phyloP scores from a whole-genome alignment of 1,140 invertebrate species.

The Drosophila asahinai region DNA sequence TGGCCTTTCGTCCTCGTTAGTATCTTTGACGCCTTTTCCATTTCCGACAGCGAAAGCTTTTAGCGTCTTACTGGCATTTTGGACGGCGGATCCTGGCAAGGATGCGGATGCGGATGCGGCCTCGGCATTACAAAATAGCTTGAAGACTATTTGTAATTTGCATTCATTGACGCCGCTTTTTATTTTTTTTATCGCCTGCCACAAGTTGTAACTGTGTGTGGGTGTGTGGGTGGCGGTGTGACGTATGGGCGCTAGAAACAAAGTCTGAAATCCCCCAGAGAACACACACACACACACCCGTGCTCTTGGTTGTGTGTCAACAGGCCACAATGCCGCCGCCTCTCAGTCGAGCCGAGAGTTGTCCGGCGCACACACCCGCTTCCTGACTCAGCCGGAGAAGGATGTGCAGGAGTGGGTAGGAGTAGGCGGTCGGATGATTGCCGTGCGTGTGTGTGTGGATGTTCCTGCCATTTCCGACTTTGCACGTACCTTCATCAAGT shows the following conservation, averaged over 20 bases:
- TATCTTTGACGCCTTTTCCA: conserved; percentile 46
- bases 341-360: conserved; percentile 47
- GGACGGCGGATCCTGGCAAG: conserved; percentile 22
- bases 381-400: conserved; percentile 14
- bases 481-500: conserved; percentile 84
- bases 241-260: conserved; percentile 50
- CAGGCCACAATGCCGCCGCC: conserved; percentile 71
- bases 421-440: conserved; percentile 30
- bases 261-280: conserved; percentile 62
- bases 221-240: conserved; percentile 21
- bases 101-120: conserved; percentile 52
- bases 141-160: conserved; percentile 76
- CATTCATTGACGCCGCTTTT: conserved; percentile 73
- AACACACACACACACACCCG: conserved; percentile 5
- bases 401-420: conserved; percentile 16
- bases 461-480: conserved; percentile 77
- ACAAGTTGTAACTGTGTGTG: conserved; percentile 42
- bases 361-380: conserved; percentile 37
- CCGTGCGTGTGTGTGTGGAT: conserved; percentile 48
- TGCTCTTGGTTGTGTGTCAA: conserved; percentile 60
- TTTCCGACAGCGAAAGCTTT: conserved; percentile 64
- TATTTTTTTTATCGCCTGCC: conserved; percentile 61
- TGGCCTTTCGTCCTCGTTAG: conserved; percentile 30
- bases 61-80: conserved; percentile 58
- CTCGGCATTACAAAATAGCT: conserved; percentile 71